These are phyloP conservation scores for Allygus modestus DNA, from an alignment of 2,888 invertebrate genomes.

Conservation along the genomic window DNA sequence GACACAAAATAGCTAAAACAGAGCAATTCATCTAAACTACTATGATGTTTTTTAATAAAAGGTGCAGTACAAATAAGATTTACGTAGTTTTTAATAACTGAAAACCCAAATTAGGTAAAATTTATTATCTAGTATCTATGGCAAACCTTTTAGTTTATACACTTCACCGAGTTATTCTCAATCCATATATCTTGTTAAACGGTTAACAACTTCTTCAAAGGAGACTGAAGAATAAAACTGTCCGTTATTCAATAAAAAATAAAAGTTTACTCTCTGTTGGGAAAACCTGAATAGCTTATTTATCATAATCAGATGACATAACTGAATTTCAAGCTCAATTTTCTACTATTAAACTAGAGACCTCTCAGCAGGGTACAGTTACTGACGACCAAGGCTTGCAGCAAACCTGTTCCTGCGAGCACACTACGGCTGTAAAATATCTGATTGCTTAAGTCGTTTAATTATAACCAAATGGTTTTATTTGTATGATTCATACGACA, in stretches of 20 bases:
- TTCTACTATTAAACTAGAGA: neutral
- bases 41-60: too few species aligned
- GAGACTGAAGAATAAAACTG: neutral
- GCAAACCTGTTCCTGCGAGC: neutral
- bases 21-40: too few species aligned
- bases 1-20: too few species aligned
- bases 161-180: too few species aligned
- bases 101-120: too few species aligned
- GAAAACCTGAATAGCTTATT: conserved; percentile 17
- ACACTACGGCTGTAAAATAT: neutral
- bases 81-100: too few species aligned
- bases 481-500: too few species aligned
- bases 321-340: conserved; percentile 35
- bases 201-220: neutral
- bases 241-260: neutral
- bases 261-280: neutral
- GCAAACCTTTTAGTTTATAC: too few species aligned
- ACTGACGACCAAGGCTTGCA: neutral
- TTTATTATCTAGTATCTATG: too few species aligned
- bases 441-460: neutral
- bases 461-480: too few species aligned
- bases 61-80: too few species aligned
- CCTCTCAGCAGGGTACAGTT: neutral
- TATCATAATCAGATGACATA: conserved; percentile 36
- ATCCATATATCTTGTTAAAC: too few species aligned